A percentile compares a stretch with the other conserved stretches of the same genome.
Conservation (phyloP, 2,888 invertebrate genomes). For the Ochropacha duplaris region DNA sequence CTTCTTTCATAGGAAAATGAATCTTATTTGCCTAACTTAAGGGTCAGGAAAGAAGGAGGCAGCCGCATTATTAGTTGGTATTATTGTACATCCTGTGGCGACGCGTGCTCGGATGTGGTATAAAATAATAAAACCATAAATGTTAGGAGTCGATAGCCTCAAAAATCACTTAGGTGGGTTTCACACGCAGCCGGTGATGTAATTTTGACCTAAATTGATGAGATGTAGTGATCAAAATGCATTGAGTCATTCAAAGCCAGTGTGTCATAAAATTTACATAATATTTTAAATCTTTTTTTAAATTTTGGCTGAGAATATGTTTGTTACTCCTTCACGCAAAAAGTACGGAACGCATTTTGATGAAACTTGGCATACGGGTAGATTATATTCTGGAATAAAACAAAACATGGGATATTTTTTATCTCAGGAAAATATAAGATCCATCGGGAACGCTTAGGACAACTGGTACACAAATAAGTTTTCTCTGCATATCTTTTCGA, state of each 20-base stretch:
- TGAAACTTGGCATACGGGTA: too few species aligned
- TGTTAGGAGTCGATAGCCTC: slow-evolving; percentile 38
- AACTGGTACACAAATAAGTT: too few species aligned
- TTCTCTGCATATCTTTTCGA: too few species aligned
- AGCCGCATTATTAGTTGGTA: slow-evolving; percentile 18
- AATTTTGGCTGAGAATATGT: too few species aligned
- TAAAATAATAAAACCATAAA: slow-evolving; percentile 44
- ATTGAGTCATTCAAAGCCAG: neutral
- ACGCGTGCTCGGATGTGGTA: slow-evolving; percentile 71
- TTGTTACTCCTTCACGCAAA: too few species aligned
- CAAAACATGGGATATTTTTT: too few species aligned
- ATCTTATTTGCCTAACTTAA: slow-evolving; percentile 12
- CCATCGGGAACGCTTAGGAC: too few species aligned
- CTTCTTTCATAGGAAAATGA: slow-evolving; percentile 14
- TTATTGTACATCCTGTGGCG: slow-evolving; percentile 61
- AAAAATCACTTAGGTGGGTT: slow-evolving; percentile 28
- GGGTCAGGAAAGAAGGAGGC: slow-evolving; percentile 14
- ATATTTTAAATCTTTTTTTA: too few species aligned
- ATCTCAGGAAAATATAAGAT: too few species aligned
- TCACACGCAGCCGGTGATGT: neutral
- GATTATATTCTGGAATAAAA: too few species aligned
- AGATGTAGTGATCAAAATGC: neutral
- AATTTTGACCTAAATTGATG: neutral
- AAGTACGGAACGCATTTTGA: too few species aligned
- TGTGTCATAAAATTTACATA: neutral